Evolutionary conservation across 2,888 invertebrate genomes (phyloP).

Genomic region (Dryadula phaetusa): DNA sequence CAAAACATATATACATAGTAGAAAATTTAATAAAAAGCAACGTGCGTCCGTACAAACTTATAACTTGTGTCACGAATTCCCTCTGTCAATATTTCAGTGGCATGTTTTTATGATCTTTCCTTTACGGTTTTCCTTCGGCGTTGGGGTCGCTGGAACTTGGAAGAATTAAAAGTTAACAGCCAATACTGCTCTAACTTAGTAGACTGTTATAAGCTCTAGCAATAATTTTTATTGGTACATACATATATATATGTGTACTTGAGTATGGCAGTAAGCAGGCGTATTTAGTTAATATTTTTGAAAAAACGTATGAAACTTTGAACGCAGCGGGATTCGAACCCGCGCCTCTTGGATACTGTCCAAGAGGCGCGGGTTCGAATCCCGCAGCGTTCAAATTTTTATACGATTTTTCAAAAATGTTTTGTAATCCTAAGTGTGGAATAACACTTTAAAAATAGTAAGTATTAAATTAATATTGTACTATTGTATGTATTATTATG

Average conservation of each 20-base stretch:
- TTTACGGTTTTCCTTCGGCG: conserved; percentile 31
- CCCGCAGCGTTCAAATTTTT: too few relatives aligned
- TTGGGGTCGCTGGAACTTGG: conserved; percentile 2
- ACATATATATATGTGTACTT: conserved; percentile 1
- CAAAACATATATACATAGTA: conserved; percentile 13
- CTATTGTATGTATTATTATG: too few relatives aligned
- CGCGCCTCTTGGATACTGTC: too few relatives aligned
- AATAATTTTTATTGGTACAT: conserved; percentile 1
- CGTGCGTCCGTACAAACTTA: conserved; percentile 36
- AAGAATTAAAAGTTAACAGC: conserved; percentile 25
- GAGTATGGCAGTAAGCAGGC: background rate
- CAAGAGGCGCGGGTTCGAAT: too few relatives aligned
- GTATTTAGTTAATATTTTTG: background rate
- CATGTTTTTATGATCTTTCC: conserved; percentile 42
- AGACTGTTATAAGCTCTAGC: conserved; percentile 5
- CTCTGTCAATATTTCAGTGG: conserved; percentile 46
- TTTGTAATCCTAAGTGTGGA: too few relatives aligned
- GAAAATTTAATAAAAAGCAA: conserved; percentile 39
- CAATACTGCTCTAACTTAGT: background rate
- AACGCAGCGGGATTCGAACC: too few relatives aligned
- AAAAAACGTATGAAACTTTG: too few relatives aligned
- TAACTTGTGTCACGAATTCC: conserved; percentile 38
- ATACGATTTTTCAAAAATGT: too few relatives aligned
- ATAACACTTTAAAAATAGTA: too few relatives aligned
- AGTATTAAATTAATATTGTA: too few relatives aligned